Evolutionary conservation across 2,797 vertebrate species (phyloP), one percentile per base, ranked within the genome.

Genomic region (Pseudocheirus occidentalis): DNA sequence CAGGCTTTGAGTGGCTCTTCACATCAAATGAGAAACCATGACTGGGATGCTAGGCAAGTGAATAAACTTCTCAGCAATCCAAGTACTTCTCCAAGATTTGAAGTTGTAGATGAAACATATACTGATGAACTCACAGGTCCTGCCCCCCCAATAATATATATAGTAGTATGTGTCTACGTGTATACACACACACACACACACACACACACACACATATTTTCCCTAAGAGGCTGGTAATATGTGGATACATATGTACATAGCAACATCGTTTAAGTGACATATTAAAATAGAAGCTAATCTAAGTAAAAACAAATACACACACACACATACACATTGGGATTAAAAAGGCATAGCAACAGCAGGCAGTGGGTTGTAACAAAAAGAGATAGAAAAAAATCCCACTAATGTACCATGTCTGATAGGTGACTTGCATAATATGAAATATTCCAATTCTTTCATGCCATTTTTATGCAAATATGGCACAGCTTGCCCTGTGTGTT

Each of bases 361-460:
- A 81, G 28, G 18, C 46, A 91, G 54, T 90, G 87, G 52, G 90
- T 28, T 55, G 18, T 28, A 56, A 50, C 3, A 21, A 93, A 93
- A 89, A 34, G 87, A 46, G 50, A 50, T 46, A 81, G n/a, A 73
- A n/a, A 73, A 91, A 18, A 0, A 59, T 55, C 54, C 40, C n/a
- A 31, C 5, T 40, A 55, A 93, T 62, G 58, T 55, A 90, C 81
- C 54, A 56, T 7, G 28, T 59, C 89, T 93, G 73, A 81, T 57
- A 56, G 92, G 73, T 93, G 92, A 9, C 58, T 94, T 27, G 92
- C 90, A 90, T 9, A 91, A 90, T n/a, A 50, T 87, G 73, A 92
- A 95, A 92, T 93, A 11, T 13, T 93, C 53, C 91, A 92, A 92
- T 91, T n/a, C 6, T 50, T 92, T 34, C 81, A 11, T 52, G 57